Percentiles rank a stretch among this genome's conserved stretches.
Evolutionary conservation across 1,140 invertebrate genomes (phyloP).

Genomic region (Listronotus bonariensis): DNA sequence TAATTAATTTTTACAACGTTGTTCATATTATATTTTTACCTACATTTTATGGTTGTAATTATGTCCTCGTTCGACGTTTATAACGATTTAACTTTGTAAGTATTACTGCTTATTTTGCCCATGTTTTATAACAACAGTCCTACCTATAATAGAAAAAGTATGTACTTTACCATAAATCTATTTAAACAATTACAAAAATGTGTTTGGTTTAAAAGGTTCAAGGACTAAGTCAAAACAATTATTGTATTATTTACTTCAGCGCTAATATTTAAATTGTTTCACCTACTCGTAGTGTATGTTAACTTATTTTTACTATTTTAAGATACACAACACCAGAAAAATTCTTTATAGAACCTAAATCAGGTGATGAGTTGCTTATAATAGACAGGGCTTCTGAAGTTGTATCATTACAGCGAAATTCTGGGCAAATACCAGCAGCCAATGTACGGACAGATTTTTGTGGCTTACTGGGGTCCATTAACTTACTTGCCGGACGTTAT

Average conservation of each 20-base stretch:
- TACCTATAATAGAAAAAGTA: no score
- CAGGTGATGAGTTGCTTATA: constrained; percentile 65
- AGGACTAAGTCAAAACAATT: not conserved
- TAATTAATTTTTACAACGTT: no score
- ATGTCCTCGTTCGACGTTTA: constrained; percentile 36
- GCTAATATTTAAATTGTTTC: no score
- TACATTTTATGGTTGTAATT: not conserved
- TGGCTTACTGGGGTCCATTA: constrained; percentile 87
- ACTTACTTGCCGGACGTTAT: constrained; percentile 84
- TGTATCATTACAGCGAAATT: constrained; percentile 66
- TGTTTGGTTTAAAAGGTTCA: not conserved
- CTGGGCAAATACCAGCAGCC: constrained; percentile 65
- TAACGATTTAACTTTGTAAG: constrained; percentile 61
- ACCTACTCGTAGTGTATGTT: not conserved
- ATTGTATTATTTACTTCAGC: not conserved
- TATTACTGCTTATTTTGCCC: constrained; percentile 31
- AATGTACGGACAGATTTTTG: constrained; percentile 76
- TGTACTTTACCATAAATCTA: no score
- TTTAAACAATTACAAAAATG: no score
- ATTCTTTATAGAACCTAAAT: constrained; percentile 72
- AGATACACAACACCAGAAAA: constrained; percentile 75
- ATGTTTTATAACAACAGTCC: no score
- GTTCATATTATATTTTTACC: no score
- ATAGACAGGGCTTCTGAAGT: constrained; percentile 74
- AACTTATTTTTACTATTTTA: constrained; percentile 42